Conservation (phyloP, 2,888 invertebrate genomes). For the Zaprionus obscuricornis region DNA sequence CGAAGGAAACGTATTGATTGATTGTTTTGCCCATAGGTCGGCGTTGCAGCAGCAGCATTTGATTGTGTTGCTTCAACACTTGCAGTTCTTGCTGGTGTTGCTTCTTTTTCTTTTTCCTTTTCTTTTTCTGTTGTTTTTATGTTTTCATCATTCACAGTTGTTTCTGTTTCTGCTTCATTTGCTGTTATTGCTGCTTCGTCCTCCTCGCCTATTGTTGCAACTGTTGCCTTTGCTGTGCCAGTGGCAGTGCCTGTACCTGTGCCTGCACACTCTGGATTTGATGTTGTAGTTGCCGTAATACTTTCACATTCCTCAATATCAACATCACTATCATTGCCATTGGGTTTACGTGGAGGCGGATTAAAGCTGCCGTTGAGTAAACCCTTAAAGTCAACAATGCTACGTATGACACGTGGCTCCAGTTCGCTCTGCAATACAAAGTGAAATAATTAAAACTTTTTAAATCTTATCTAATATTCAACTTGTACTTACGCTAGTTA, state of each 20-base stretch:
- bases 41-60: not conserved
- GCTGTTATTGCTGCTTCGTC: not conserved
- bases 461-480: not conserved
- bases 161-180: not conserved
- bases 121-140: not conserved
- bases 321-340: constrained; percentile 48
- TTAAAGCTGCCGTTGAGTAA: constrained; percentile 79
- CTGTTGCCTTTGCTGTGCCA: constrained; percentile 5
- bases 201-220: not conserved
- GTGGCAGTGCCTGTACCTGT: not conserved
- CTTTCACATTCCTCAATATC: constrained; percentile 57
- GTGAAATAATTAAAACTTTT: not conserved
- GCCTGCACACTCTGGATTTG: constrained; percentile 22
- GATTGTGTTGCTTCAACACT: not conserved
- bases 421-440: constrained; percentile 72
- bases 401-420: constrained; percentile 77
- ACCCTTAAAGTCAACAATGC: constrained; percentile 77
- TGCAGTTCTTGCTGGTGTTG: not conserved
- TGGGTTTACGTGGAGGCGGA: constrained; percentile 47
- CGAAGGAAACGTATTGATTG: constrained; percentile 52
- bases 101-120: not conserved
- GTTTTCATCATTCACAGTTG: not conserved
- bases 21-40: constrained; percentile 52
- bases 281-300: constrained; percentile 33
- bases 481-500: constrained; percentile 60